Evolutionary conservation across 2,797 vertebrate genomes (phyloP).

Genomic region (Nannoperca obscura): DNA sequence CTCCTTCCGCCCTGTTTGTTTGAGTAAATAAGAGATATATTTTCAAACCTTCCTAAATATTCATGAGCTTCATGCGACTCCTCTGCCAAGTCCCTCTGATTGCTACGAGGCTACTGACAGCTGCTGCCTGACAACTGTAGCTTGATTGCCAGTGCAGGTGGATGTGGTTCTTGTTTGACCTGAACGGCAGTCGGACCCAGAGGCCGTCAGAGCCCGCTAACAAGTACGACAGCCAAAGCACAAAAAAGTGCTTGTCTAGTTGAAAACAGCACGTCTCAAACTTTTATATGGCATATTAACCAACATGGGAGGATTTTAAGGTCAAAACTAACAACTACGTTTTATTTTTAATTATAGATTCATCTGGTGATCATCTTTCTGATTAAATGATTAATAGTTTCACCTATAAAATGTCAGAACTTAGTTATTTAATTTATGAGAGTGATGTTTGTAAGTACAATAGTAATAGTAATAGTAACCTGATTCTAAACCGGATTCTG

Average conservation of each 20-base stretch:
- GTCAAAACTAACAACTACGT: background rate
- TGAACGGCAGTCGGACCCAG: slow-evolving; percentile 17
- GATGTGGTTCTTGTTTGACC: slow-evolving; percentile 41
- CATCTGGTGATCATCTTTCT: background rate
- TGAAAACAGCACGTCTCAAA: background rate
- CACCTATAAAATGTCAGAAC: background rate
- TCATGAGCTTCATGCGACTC: slow-evolving; percentile 50
- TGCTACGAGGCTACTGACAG: slow-evolving; percentile 51
- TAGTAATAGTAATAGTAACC: no score
- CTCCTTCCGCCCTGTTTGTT: slow-evolving; percentile 37
- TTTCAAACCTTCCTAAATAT: slow-evolving; percentile 63
- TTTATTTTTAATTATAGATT: background rate
- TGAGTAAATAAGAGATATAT: slow-evolving; percentile 60
- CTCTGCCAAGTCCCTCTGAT: slow-evolving; percentile 46
- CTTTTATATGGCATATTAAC: background rate
- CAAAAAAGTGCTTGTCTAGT: slow-evolving; percentile 20
- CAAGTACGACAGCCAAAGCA: slow-evolving; percentile 29
- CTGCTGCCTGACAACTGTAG: slow-evolving; percentile 62
- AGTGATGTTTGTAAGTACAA: background rate
- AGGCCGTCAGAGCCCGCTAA: slow-evolving; percentile 22
- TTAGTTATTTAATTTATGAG: background rate
- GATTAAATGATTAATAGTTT: background rate
- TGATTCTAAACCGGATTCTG: no score
- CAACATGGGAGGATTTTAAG: background rate
- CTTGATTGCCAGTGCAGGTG: slow-evolving; percentile 29